phyloP scores from a whole-genome alignment of 2,113 vertebrate species.

The Taxidea taxus region DNA sequence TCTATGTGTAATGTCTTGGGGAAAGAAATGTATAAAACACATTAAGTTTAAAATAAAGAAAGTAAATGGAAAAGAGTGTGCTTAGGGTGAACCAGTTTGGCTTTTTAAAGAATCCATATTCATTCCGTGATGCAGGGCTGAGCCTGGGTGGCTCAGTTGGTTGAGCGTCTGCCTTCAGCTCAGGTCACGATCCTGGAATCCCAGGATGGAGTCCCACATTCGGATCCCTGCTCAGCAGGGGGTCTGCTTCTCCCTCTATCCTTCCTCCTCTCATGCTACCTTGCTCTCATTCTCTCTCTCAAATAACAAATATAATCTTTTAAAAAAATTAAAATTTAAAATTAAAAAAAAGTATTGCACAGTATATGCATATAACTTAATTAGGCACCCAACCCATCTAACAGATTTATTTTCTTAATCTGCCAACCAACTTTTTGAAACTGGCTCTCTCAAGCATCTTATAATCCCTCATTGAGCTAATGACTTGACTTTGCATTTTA shows the following conservation, averaged over 20 bases:
- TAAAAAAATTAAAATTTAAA: too few relatives aligned
- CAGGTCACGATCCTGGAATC: too few relatives aligned
- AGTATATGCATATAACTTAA: neutral
- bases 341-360: too few relatives aligned
- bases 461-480: neutral
- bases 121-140: neutral
- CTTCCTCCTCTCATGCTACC: too few relatives aligned
- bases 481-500: neutral
- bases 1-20: neutral
- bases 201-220: too few relatives aligned
- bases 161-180: too few relatives aligned
- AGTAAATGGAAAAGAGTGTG: neutral
- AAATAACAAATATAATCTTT: too few relatives aligned
- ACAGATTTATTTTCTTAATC: neutral
- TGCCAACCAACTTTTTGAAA: neutral
- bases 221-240: too few relatives aligned
- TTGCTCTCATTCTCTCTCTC: too few relatives aligned
- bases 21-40: neutral
- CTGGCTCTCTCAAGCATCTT: neutral
- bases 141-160: too few relatives aligned
- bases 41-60: neutral
- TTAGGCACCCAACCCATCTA: neutral
- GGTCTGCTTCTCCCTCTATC: too few relatives aligned
- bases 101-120: neutral
- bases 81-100: neutral